Evolutionary conservation across 1,140 invertebrate species (phyloP).

Genomic region (Octopus sinensis): DNA sequence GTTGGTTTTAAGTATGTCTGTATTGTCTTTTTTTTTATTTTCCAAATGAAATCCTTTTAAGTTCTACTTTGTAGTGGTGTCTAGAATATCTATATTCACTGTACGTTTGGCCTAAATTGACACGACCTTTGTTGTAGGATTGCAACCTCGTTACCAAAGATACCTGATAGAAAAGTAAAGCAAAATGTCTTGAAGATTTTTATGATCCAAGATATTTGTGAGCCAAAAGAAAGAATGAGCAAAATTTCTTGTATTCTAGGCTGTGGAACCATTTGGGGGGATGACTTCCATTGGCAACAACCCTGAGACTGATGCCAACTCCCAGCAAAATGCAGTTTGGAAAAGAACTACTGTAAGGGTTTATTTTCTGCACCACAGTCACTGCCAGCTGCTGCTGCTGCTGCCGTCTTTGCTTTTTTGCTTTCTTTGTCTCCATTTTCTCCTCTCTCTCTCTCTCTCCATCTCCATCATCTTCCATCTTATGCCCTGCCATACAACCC

Average conservation of each 20-base stretch:
- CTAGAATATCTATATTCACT: no score
- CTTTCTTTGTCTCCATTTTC: not conserved
- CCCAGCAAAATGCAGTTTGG: conserved; percentile 12
- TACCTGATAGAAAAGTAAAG: no score
- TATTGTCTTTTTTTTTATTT: no score
- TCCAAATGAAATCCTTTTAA: no score
- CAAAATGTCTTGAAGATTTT: no score
- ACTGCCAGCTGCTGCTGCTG: not conserved
- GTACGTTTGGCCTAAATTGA: no score
- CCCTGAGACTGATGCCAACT: conserved; percentile 1
- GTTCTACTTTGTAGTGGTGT: no score
- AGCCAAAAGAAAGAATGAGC: conserved; percentile 1
- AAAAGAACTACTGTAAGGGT: conserved; percentile 8
- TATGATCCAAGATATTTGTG: no score
- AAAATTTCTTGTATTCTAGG: conserved; percentile 8
- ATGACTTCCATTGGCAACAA: conserved; percentile 4
- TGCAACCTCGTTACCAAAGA: no score
- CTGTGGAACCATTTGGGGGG: conserved; percentile 10
- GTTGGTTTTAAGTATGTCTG: no score
- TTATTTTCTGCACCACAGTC: not conserved
- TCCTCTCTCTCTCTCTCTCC: not conserved
- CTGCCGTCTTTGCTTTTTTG: not conserved
- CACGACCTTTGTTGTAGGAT: no score
- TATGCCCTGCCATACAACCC: not conserved
- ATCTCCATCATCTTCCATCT: not conserved